A percentile compares a stretch with the other conserved stretches of the same genome.
phyloP scores from a whole-genome alignment of 2,888 invertebrate genomes.

The Apoda limacodes region DNA sequence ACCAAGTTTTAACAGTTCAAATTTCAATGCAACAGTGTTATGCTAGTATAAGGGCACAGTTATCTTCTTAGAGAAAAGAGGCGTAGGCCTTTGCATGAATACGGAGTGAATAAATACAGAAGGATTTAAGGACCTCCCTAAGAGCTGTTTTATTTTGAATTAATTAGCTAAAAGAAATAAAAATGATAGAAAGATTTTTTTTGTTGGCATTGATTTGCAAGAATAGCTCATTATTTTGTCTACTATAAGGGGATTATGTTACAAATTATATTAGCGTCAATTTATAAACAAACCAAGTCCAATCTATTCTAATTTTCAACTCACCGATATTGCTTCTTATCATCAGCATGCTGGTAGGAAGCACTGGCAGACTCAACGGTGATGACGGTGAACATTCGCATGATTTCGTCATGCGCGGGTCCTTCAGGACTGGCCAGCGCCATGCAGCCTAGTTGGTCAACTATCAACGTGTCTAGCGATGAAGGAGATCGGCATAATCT shows the following conservation, averaged over 20 bases:
- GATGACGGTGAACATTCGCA: constrained; percentile 98
- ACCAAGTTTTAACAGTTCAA: background rate
- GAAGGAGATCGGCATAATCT: constrained; percentile 94
- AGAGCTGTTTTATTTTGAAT: too few species aligned
- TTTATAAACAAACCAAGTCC: too few species aligned
- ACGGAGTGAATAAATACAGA: too few species aligned
- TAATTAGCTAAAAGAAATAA: too few species aligned
- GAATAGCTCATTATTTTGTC: too few species aligned
- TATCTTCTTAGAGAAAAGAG: background rate
- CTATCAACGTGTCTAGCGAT: constrained; percentile 91
- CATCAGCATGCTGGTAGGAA: constrained; percentile 51
- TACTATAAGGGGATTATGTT: too few species aligned
- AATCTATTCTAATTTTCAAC: too few species aligned
- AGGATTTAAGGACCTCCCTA: too few species aligned
- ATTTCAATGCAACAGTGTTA: background rate
- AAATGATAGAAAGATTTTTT: too few species aligned
- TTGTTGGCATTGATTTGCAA: too few species aligned
- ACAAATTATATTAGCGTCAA: too few species aligned
- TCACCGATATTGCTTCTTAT: constrained; percentile 55
- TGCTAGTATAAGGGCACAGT: background rate
- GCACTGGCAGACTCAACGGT: constrained; percentile 92
- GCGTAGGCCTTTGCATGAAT: background rate
- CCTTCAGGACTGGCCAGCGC: constrained; percentile 93
- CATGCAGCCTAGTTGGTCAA: constrained; percentile 98
- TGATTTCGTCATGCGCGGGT: constrained; percentile 91